Percentiles rank a stretch among this genome's conserved stretches.
Evolutionary conservation across 2,113 vertebrate species (phyloP).

Genomic region (Atlantisia rogersi): DNA sequence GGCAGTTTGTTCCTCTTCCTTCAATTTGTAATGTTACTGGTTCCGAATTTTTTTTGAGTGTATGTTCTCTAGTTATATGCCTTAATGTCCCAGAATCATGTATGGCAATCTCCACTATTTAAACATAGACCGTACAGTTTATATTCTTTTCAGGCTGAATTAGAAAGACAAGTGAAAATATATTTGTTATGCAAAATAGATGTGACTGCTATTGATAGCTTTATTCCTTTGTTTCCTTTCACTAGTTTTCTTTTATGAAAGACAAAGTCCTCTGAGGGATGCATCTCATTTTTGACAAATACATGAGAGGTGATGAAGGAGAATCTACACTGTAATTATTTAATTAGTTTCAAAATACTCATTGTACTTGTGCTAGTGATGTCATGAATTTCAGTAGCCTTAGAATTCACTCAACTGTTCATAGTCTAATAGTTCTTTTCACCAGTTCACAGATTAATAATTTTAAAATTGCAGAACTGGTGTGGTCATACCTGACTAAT

Average conservation of each 20-base stretch:
- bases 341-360: neutral
- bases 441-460: neutral
- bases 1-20: neutral
- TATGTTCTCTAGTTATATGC: neutral
- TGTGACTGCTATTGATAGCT: neutral
- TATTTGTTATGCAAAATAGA: neutral
- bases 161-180: neutral
- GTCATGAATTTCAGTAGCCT: neutral
- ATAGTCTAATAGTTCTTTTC: neutral
- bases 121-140: neutral
- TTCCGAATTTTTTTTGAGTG: neutral
- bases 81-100: neutral
- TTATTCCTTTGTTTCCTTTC: neutral
- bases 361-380: fast-evolving
- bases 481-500: neutral
- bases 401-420: neutral
- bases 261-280: neutral
- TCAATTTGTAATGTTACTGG: neutral
- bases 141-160: neutral
- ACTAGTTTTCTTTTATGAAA: neutral
- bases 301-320: neutral
- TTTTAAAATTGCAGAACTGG: neutral
- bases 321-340: neutral
- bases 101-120: neutral
- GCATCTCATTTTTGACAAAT: neutral